Conservation (phyloP, 2,888 invertebrate genomes). For the Linnaemya vulpina region DNA sequence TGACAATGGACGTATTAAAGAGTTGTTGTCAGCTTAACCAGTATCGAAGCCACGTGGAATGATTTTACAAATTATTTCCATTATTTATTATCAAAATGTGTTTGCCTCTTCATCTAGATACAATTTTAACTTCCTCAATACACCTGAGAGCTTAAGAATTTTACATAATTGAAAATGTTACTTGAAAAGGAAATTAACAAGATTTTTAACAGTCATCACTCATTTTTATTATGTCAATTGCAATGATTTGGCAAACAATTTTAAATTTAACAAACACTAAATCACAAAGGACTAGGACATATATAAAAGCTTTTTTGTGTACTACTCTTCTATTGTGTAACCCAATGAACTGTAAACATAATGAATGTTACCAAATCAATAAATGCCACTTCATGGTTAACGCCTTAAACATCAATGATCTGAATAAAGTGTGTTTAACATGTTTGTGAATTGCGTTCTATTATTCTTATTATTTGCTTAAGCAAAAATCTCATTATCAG, state of each 20-base stretch:
- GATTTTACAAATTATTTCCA: too few species aligned
- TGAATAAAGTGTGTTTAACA: not conserved
- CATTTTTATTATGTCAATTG: not conserved
- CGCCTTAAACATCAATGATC: constrained; percentile 20
- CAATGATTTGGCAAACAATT: not conserved
- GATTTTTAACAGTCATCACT: not conserved
- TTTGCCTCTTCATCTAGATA: not conserved
- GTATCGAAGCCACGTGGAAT: too few species aligned
- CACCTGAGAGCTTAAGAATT: too few species aligned
- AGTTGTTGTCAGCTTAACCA: too few species aligned
- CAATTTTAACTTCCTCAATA: too few species aligned
- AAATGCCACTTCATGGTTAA: constrained; percentile 23
- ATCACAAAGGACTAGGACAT: too few species aligned
- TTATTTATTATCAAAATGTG: too few species aligned
- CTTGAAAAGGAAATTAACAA: not conserved
- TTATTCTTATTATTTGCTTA: not conserved
- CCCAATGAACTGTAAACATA: not conserved
- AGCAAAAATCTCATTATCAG: constrained; percentile 6
- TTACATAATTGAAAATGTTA: too few species aligned
- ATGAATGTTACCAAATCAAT: not conserved
- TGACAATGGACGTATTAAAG: too few species aligned
- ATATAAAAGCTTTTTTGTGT: not conserved
- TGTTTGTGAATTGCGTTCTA: not conserved
- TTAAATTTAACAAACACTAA: not conserved
- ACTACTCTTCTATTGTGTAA: not conserved